Evolutionary conservation across 2,888 invertebrate genomes (phyloP).

Genomic region (Eupeodes latifasciatus): DNA sequence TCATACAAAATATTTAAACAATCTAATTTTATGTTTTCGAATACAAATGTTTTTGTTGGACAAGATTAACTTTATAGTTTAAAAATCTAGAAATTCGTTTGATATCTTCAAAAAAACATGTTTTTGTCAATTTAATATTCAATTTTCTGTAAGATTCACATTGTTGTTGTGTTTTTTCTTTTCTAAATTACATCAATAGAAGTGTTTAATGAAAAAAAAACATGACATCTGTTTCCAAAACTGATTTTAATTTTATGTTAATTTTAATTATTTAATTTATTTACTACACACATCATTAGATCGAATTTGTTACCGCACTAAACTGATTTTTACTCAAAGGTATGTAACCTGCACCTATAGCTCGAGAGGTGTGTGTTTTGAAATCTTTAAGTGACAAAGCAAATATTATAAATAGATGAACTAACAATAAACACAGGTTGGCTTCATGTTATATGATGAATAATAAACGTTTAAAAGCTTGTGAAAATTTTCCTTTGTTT

Average conservation of each 20-base stretch:
- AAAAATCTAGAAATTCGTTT: no score
- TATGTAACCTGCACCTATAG: no score
- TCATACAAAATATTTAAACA: no score
- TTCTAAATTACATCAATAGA: no score
- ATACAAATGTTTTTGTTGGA: no score
- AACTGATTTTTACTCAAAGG: neutral
- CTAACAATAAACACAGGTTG: neutral
- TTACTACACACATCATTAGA: neutral
- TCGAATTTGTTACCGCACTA: neutral
- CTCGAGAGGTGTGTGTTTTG: neutral
- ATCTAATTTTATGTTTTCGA: no score
- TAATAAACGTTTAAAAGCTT: conserved; percentile 5
- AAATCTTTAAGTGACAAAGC: neutral
- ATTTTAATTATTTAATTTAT: neutral
- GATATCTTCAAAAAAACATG: no score
- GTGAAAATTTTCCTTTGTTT: neutral
- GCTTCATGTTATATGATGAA: neutral
- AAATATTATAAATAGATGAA: neutral
- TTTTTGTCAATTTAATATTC: no score
- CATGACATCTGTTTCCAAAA: neutral
- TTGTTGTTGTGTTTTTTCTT: no score
- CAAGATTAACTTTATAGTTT: no score
- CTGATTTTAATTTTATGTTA: neutral
- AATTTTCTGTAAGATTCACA: no score
- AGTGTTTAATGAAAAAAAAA: neutral